phyloP scores from a whole-genome alignment of 1,140 invertebrate species.

The Acromyrmex charruanus region DNA sequence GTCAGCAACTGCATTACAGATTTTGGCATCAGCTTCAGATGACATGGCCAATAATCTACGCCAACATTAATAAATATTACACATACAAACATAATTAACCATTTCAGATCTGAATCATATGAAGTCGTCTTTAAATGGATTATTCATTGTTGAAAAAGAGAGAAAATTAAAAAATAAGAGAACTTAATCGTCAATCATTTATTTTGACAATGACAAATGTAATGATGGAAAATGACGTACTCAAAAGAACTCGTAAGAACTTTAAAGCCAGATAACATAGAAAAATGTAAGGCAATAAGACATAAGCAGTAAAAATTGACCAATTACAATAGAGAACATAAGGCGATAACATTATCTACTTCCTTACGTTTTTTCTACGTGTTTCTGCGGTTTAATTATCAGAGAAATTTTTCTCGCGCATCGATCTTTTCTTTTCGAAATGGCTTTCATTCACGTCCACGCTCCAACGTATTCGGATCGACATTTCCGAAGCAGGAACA shows the following conservation, averaged over 20 bases:
- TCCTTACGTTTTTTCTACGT: too few species aligned
- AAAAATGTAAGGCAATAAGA: too few species aligned
- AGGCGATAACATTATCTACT: too few species aligned
- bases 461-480: not conserved
- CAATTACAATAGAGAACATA: too few species aligned
- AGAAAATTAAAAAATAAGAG: not conserved
- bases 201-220: not conserved
- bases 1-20: too few species aligned
- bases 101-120: too few species aligned
- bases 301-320: too few species aligned
- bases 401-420: not conserved
- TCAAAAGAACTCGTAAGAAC: not conserved
- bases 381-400: not conserved
- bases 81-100: too few species aligned
- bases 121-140: not conserved
- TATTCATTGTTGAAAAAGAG: not conserved
- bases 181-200: not conserved
- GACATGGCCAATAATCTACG: too few species aligned
- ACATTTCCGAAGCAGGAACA: constrained; percentile 10
- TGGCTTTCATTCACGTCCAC: not conserved
- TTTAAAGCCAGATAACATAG: too few species aligned
- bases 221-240: not conserved
- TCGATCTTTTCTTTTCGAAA: not conserved
- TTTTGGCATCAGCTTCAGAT: too few species aligned
- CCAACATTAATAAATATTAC: too few species aligned